Evolutionary conservation across 2,797 vertebrate species (phyloP).

Genomic region (Tragopan temminckii): DNA sequence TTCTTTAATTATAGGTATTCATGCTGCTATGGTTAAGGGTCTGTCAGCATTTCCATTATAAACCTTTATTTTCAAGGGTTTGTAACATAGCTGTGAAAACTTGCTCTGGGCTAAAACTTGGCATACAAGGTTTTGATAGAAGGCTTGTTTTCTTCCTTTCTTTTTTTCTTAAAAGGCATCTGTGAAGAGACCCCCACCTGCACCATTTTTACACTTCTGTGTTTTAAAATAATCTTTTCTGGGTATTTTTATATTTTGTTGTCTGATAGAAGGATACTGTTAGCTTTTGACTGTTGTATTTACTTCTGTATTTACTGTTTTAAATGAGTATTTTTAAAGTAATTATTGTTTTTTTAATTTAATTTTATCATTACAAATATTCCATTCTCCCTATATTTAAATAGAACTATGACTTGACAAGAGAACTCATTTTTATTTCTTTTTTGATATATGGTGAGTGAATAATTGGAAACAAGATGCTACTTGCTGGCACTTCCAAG

Average conservation of each 20-base stretch:
- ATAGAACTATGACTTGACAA: neutral
- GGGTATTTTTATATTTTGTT: neutral
- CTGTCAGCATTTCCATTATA: slow-evolving; percentile 81
- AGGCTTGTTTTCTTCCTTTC: slow-evolving; percentile 53
- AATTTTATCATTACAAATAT: neutral
- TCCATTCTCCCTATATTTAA: neutral
- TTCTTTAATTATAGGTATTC: slow-evolving; percentile 81
- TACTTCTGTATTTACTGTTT: neutral
- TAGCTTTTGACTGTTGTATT: slow-evolving; percentile 10
- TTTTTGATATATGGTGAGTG: neutral
- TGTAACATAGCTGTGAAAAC: slow-evolving; percentile 76
- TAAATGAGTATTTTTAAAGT: neutral
- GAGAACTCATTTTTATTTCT: slow-evolving; percentile 13
- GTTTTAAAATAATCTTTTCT: slow-evolving; percentile 30
- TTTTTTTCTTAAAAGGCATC: slow-evolving; percentile 64
- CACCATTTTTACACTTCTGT: neutral
- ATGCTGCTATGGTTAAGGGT: slow-evolving; percentile 76
- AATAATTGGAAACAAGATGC: slow-evolving; percentile 57
- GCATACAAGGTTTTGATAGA: slow-evolving; percentile 69
- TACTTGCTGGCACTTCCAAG: slow-evolving; percentile 39
- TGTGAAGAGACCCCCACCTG: slow-evolving; percentile 1
- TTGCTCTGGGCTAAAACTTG: slow-evolving; percentile 80
- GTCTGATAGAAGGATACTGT: neutral
- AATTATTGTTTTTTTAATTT: neutral
- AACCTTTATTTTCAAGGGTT: slow-evolving; percentile 78